Evolutionary conservation across 35 echinoderm and acorn worm genomes (phyloP), one percentile per base, ranked within the genome.

Genomic region (Heliocidaris erythrogramma): DNA sequence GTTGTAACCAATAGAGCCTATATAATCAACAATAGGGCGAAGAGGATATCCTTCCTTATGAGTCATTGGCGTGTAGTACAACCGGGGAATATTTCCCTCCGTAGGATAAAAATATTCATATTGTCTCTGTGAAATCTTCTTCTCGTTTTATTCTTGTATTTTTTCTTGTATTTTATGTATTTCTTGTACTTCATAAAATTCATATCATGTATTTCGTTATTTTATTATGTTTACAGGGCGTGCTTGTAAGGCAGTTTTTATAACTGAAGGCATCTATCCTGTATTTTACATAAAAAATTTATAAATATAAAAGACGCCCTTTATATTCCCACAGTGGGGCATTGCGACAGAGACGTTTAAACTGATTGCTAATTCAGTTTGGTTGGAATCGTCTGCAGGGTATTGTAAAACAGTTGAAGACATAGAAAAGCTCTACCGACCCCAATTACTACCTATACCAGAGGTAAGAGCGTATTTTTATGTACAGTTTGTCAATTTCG

Each of bases 11-110:
- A 95, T 95, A 50, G 60, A 85, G 9, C 94, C 94, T 35, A 49
- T 95, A 30, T 88, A 95, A 56, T 95, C 94, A 11, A 95, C 85
- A 49, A 95, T 88, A 42, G 94, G 94, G 30, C 85, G 94, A 42
- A 88, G 17, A 35, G 85, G 85, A 32, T 87, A 86, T n/a, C 86
- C 86, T 30, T 5, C 85, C 49, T 95, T 95, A 52, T 95, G 94
- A 9, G 85, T 95, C 7, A 88, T 94, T 24, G 94, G 94, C 7
- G 49, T 90, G 84, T 32, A 52, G 14, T 90, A 95, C 29, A 95
- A 52, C 5, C 86, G 13, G 30, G 94, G 84, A 49, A 48, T 50
- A 32, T 89, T 87, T 95, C 87, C 86, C 12, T 24, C 85, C 5
- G 94, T 84, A 9, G 93, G 93, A 60, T 85, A 84, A 2, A 94